A percentile compares a stretch with the other conserved stretches of the same genome.
Conservation (phyloP, 2,113 vertebrate species). For the Thamnaconus septentrionalis region DNA sequence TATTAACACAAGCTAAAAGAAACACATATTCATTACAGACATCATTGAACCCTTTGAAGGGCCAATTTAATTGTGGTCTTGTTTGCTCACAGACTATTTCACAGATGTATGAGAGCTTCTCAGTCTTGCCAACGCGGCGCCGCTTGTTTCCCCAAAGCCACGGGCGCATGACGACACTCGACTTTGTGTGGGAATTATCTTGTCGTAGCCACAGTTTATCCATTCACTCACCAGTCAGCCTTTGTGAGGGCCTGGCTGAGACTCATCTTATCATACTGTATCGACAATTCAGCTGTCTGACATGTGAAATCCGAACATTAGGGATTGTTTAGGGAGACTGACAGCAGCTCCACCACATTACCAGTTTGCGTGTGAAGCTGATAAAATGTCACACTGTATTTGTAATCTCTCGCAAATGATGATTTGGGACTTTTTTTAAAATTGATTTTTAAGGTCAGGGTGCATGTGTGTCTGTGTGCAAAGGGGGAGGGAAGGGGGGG, state of each 20-base stretch:
- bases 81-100: slow-evolving; percentile 24
- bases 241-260: slow-evolving; percentile 32
- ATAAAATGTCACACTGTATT: slow-evolving; percentile 30
- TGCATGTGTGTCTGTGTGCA: slow-evolving; percentile 18
- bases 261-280: slow-evolving; percentile 19
- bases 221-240: slow-evolving; percentile 24
- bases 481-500: not conserved
- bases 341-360: slow-evolving; percentile 5
- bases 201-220: slow-evolving; percentile 38
- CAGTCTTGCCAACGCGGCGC: slow-evolving; percentile 14
- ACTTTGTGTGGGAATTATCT: slow-evolving; percentile 40
- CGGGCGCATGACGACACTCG: slow-evolving; percentile 26
- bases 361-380: slow-evolving; percentile 20
- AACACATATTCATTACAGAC: too few relatives aligned
- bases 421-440: slow-evolving; percentile 17
- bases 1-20: too few relatives aligned
- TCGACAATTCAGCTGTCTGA: slow-evolving; percentile 19
- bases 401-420: slow-evolving; percentile 17
- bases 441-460: slow-evolving; percentile 8
- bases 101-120: slow-evolving; percentile 26
- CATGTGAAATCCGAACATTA: slow-evolving; percentile 34
- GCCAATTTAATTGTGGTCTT: slow-evolving; percentile 6
- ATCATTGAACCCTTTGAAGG: not conserved
- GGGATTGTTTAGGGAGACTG: slow-evolving; percentile 10
- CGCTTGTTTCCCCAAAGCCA: slow-evolving; percentile 18